These are phyloP conservation scores for Chrysotoxum bicinctum DNA, from an alignment of 2,888 invertebrate species.

Conservation along the genomic window DNA sequence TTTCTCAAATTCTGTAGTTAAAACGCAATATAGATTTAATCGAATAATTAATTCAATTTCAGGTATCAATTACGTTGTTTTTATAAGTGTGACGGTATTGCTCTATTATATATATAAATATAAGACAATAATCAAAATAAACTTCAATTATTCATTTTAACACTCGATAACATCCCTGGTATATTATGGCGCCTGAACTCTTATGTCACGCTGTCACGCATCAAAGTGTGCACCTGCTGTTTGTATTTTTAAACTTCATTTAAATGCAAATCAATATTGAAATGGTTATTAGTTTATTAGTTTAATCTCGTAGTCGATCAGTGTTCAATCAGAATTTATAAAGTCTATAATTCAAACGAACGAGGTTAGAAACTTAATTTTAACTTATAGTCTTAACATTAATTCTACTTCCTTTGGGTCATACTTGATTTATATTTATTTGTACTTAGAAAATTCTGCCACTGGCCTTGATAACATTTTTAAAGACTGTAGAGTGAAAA, in stretches of 20 bases:
- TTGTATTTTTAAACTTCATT: neutral
- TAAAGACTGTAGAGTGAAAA: too few species aligned
- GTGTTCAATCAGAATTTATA: conserved; percentile 31
- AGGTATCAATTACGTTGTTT: neutral
- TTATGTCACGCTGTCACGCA: neutral
- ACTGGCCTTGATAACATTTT: too few species aligned
- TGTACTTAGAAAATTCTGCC: neutral
- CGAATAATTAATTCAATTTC: neutral
- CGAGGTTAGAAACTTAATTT: conserved; percentile 11
- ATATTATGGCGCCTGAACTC: neutral
- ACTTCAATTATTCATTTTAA: neutral
- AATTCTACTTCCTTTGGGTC: neutral
- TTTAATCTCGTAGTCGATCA: conserved; percentile 58
- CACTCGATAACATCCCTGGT: neutral
- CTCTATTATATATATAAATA: neutral
- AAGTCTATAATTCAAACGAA: neutral
- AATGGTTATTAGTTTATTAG: conserved; percentile 42
- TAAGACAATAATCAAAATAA: neutral
- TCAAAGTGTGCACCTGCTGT: conserved; percentile 3
- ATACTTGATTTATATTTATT: neutral
- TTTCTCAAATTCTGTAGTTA: neutral
- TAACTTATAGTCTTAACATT: neutral
- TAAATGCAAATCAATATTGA: conserved; percentile 17
- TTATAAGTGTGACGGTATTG: neutral
- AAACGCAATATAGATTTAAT: neutral